Evolutionary conservation across 2,888 invertebrate species (phyloP), one percentile per base, ranked within the genome.

Genomic region (Lepidonotus clava): DNA sequence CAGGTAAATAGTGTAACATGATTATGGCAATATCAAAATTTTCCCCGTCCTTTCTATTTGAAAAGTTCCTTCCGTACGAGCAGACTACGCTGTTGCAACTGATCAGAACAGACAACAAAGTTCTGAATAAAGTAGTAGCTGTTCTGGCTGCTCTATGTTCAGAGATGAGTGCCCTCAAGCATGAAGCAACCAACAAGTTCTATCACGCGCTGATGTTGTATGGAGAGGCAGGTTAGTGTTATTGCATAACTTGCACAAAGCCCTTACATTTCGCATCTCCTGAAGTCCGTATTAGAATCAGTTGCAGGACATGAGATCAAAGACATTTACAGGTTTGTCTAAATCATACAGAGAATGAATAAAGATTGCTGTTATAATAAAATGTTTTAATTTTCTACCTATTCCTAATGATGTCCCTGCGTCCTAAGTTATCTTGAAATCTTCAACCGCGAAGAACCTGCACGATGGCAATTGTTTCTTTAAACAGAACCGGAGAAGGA

Each of bases 71-170:
- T 85, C 95, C 96, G 0, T 95, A 94, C 89, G 97, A 97, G 94
- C 95, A 96, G 89, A 95, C 96, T 21, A 95, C 96, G 4, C 93
- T 97, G 46, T 94, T 96, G 46, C 96, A 96, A 89, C 94, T 98
- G 88, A 96, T 97, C 18, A 96, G 97, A 89, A 97, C 97, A 36
- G 97, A 98, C 94, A 97, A 97, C 92, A 97, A 96, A 92, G 95
- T 96, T 83, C 95, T 98, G 71, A 95, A 95, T 91, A 95, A 95
- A 90, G 93, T 98, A 76, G 95, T 98, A 11, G 96, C 96, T 66
- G 97, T 97, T 0, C 95, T 98, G 87, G 96, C 96, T 24, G 96
- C 97, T 11, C 95, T 98, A 0, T 97, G 97, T 93, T 95, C 96
- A 90, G 98, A 98, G 95, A 96, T 97, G 87, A 95, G 96, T 86